Evolutionary conservation across 1,140 invertebrate species (phyloP).

Genomic region (Zaprionus vittiger): DNA sequence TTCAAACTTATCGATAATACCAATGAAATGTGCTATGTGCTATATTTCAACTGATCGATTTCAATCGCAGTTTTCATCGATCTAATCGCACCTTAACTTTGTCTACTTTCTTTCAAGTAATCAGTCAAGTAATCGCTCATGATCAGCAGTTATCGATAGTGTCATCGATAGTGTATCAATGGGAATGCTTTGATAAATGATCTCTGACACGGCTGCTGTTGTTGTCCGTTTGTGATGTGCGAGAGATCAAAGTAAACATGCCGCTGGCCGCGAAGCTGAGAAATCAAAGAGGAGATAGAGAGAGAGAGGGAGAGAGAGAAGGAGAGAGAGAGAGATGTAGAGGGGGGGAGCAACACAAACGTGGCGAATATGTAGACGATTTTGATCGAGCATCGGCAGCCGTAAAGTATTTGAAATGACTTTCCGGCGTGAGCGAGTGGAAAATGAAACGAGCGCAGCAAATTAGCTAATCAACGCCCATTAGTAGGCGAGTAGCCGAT

Average conservation of each 20-base stretch:
- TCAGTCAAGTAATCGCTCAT: too few relatives aligned
- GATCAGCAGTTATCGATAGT: background rate
- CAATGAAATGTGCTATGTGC: too few relatives aligned
- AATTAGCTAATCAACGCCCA: constrained; percentile 83
- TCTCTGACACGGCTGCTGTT: constrained; percentile 8
- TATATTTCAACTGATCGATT: too few relatives aligned
- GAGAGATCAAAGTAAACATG: constrained; percentile 73
- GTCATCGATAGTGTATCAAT: constrained; percentile 4
- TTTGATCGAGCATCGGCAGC: constrained; percentile 63
- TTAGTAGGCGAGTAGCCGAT: constrained; percentile 55
- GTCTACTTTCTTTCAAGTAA: too few relatives aligned
- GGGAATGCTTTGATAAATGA: background rate
- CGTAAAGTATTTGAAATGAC: constrained; percentile 77
- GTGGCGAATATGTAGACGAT: constrained; percentile 67
- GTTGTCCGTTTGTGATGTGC: constrained; percentile 50
- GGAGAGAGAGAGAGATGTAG: background rate
- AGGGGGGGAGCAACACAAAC: constrained; percentile 8
- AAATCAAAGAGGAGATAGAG: constrained; percentile 22
- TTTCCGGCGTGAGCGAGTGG: constrained; percentile 62
- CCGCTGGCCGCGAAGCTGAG: constrained; percentile 42
- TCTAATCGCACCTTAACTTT: too few relatives aligned
- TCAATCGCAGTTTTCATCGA: too few relatives aligned
- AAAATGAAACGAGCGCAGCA: constrained; percentile 79
- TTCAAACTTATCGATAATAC: background rate
- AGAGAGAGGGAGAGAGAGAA: background rate